Conservation (phyloP, 2,888 invertebrate species). For the Tachina lurida region DNA sequence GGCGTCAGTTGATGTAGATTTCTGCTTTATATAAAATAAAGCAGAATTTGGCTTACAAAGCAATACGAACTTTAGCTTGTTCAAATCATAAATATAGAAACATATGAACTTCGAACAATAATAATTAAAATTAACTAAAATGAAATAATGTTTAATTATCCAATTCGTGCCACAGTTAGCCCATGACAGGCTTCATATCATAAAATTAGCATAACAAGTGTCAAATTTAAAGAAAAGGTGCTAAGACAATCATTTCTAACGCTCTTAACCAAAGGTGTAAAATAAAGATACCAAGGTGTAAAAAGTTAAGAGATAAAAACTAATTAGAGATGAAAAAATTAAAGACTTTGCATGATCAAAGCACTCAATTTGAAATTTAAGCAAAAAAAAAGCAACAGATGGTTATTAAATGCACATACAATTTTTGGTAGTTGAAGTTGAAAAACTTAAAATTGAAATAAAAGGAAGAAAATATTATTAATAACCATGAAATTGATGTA, state of each 20-base stretch:
- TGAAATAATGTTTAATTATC: no score
- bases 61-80: no score
- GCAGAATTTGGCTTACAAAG: no score
- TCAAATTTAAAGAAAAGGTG: slow-evolving; percentile 75
- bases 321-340: slow-evolving; percentile 3
- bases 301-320: slow-evolving; percentile 56
- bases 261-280: slow-evolving; percentile 73
- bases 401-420: not conserved
- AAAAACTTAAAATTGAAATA: no score
- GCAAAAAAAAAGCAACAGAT: slow-evolving; percentile 32
- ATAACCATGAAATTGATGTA: no score
- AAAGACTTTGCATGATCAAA: slow-evolving; percentile 22
- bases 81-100: no score
- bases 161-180: slow-evolving; percentile 18
- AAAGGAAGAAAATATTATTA: no score
- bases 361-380: not conserved
- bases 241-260: slow-evolving; percentile 77
- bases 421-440: not conserved
- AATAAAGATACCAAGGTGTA: slow-evolving; percentile 34
- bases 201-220: not conserved
- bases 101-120: no score
- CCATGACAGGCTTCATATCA: not conserved
- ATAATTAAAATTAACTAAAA: no score
- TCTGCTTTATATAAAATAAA: no score
- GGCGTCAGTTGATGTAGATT: no score